Evolutionary conservation across 2,888 invertebrate genomes (phyloP).

Genomic region (Melieria omissa): DNA sequence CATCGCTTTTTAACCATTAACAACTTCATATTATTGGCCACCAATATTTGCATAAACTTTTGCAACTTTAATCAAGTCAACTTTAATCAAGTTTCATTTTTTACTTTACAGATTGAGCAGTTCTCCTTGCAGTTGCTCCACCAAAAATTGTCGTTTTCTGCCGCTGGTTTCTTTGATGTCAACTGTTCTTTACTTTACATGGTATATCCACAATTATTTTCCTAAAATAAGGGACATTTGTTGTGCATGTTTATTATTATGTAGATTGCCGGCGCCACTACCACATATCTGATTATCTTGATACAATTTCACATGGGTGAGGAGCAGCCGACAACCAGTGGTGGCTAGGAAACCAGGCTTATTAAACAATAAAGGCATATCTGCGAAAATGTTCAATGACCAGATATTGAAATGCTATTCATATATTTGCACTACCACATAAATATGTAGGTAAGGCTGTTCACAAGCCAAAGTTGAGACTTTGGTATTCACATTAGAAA

Average conservation of each 20-base stretch:
- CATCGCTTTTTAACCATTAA: no score
- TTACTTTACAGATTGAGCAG: constrained; percentile 63
- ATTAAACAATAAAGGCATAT: no score
- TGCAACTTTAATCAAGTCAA: not conserved
- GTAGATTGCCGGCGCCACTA: constrained; percentile 66
- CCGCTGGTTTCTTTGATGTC: constrained; percentile 67
- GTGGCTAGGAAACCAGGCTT: no score
- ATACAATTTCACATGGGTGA: constrained; percentile 66
- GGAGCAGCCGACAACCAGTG: not conserved
- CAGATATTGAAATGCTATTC: no score
- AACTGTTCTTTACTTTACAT: constrained; percentile 68
- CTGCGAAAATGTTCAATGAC: no score
- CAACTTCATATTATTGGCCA: no score
- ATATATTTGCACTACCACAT: no score
- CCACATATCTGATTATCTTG: constrained; percentile 67
- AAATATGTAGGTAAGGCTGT: no score
- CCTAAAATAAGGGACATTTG: not conserved
- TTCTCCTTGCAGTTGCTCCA: constrained; percentile 68
- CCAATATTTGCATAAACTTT: not conserved
- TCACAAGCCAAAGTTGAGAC: no score
- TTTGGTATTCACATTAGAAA: no score
- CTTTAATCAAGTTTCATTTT: not conserved
- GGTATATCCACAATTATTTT: constrained; percentile 48
- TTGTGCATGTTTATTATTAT: not conserved
- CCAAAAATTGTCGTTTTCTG: constrained; percentile 67